These are phyloP conservation scores for Ibycter americanus DNA, from an alignment of 2,797 vertebrate species.

Conservation along the genomic window DNA sequence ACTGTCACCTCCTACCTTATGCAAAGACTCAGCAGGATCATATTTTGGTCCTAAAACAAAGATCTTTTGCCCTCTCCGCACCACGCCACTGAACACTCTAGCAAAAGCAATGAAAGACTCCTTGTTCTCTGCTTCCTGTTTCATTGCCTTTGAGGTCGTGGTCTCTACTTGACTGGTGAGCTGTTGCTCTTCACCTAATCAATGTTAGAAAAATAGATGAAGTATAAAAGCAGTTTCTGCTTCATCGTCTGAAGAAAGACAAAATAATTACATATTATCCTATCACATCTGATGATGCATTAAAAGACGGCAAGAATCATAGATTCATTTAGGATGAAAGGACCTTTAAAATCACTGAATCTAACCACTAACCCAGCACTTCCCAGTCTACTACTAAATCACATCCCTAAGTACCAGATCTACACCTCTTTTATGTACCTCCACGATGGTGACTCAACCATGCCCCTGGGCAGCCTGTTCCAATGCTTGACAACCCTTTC, in stretches of 20 bases:
- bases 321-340: background rate
- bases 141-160: slow-evolving; percentile 33
- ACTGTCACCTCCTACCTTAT: slow-evolving; percentile 77
- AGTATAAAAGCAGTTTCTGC: background rate
- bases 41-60: slow-evolving; percentile 96
- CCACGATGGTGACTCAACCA: background rate
- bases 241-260: background rate
- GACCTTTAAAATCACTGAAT: background rate
- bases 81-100: slow-evolving; percentile 90
- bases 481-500: background rate
- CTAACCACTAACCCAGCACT: background rate
- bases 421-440: background rate
- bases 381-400: background rate
- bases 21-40: slow-evolving; percentile 84
- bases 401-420: background rate
- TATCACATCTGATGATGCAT: fast-evolving
- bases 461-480: background rate
- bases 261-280: background rate
- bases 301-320: background rate
- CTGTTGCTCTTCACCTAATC: slow-evolving; percentile 69
- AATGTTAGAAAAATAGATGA: background rate
- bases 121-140: slow-evolving; percentile 72
- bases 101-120: slow-evolving; percentile 92
- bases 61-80: slow-evolving; percentile 84
- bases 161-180: slow-evolving; percentile 56